Conservation (phyloP, 2,797 vertebrate species). For the Loriculus beryllinus region DNA sequence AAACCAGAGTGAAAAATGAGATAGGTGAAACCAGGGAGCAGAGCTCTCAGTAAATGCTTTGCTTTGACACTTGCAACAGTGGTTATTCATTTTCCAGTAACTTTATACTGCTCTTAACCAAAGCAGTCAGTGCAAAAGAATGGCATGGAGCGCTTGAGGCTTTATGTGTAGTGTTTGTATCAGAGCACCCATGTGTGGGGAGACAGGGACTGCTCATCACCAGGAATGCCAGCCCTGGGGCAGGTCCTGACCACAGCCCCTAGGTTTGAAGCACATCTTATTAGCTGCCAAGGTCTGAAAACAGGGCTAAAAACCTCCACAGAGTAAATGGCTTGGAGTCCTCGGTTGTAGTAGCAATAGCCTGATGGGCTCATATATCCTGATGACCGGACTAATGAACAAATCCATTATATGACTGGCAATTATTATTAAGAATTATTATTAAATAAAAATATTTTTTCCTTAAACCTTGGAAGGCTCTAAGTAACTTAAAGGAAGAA, state of each 20-base stretch:
- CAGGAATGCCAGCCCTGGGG: not conserved
- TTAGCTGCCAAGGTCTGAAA: not conserved
- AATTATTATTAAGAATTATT: not conserved
- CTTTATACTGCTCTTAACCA: not conserved
- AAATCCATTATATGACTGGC: not conserved
- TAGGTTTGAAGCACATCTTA: not conserved
- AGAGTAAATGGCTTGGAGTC: not conserved
- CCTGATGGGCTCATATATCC: not conserved
- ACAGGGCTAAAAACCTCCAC: not conserved
- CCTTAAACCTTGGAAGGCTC: not conserved
- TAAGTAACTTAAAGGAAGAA: not conserved
- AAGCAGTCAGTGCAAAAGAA: not conserved
- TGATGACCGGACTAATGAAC: not conserved
- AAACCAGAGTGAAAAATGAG: not conserved
- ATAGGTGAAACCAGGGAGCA: not conserved
- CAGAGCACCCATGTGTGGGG: not conserved
- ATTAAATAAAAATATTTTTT: not conserved
- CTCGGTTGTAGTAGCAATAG: not conserved
- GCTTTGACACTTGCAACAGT: not conserved
- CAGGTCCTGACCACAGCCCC: not conserved
- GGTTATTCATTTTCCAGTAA: slow-evolving; percentile 6
- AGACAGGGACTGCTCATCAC: not conserved
- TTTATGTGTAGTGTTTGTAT: not conserved
- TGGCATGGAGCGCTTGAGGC: not conserved
- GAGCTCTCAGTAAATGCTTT: not conserved